Conservation (phyloP, 2,888 invertebrate species). For the Zeuzera pyrina region DNA sequence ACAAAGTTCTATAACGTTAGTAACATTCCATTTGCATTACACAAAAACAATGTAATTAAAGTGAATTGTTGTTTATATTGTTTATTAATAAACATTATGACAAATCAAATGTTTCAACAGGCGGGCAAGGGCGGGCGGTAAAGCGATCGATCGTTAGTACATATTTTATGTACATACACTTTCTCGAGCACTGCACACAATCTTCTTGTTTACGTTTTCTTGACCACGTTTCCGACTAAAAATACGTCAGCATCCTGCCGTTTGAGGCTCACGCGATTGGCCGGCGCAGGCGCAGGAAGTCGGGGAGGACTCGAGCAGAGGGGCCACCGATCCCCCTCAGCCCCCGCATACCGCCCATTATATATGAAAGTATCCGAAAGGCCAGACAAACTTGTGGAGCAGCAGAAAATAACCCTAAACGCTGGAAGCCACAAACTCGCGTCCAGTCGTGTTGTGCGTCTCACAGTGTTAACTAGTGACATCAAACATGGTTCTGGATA, state of each 20-base stretch:
- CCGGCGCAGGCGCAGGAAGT: slow-evolving; percentile 52
- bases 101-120: too few species aligned
- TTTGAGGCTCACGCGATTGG: slow-evolving; percentile 66
- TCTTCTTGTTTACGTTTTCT: slow-evolving; percentile 64
- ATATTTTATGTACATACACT: too few species aligned
- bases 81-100: too few species aligned
- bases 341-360: slow-evolving; percentile 31
- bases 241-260: slow-evolving; percentile 70
- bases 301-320: slow-evolving; percentile 46
- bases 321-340: slow-evolving; percentile 28
- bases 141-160: too few species aligned
- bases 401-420: slow-evolving; percentile 71
- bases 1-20: too few species aligned
- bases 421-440: slow-evolving; percentile 56
- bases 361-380: slow-evolving; percentile 59
- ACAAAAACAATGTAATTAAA: too few species aligned
- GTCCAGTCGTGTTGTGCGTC: slow-evolving; percentile 72
- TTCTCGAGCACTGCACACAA: too few species aligned
- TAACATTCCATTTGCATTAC: too few species aligned
- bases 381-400: slow-evolving; percentile 46
- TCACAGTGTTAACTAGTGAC: slow-evolving; percentile 70
- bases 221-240: slow-evolving; percentile 67
- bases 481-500: slow-evolving; percentile 68
- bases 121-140: too few species aligned
- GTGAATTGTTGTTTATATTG: too few species aligned